Conservation (phyloP, 2,888 invertebrate species). For the Acanthacorydalis orientalis region DNA sequence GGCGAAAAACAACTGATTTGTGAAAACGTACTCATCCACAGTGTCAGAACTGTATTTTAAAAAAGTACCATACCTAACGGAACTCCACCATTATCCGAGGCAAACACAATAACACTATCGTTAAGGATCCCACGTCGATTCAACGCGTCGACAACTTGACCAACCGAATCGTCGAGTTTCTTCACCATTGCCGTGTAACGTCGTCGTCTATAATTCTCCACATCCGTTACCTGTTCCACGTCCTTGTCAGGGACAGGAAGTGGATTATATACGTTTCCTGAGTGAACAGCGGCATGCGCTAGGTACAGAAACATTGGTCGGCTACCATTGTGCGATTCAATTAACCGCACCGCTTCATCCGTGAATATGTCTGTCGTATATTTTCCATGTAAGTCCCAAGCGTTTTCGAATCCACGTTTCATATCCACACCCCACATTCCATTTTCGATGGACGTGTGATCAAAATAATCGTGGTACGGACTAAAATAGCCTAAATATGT, state of each 20-base stretch:
- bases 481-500: constrained; percentile 68
- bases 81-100: constrained; percentile 83
- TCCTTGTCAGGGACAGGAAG: constrained; percentile 61
- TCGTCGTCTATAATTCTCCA: constrained; percentile 47
- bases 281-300: constrained; percentile 79
- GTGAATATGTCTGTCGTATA: constrained; percentile 36
- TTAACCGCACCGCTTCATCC: constrained; percentile 29
- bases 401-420: constrained; percentile 45
- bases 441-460: constrained; percentile 61
- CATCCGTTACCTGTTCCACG: constrained; percentile 47
- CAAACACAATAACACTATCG: constrained; percentile 74
- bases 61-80: constrained; percentile 48
- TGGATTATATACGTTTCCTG: constrained; percentile 67
- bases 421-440: constrained; percentile 47
- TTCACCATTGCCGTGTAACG: constrained; percentile 46
- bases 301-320: constrained; percentile 73
- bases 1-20: too few species aligned
- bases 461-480: constrained; percentile 79
- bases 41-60: constrained; percentile 13
- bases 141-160: constrained; percentile 59
- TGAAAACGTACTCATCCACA: too few species aligned
- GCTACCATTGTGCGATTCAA: constrained; percentile 28
- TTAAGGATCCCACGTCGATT: constrained; percentile 45
- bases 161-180: constrained; percentile 80
- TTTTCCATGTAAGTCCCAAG: constrained; percentile 60